These are phyloP conservation scores for Orbicella faveolata DNA, from an alignment of 64 coral and sea anemone genomes.

Conservation along the genomic window DNA sequence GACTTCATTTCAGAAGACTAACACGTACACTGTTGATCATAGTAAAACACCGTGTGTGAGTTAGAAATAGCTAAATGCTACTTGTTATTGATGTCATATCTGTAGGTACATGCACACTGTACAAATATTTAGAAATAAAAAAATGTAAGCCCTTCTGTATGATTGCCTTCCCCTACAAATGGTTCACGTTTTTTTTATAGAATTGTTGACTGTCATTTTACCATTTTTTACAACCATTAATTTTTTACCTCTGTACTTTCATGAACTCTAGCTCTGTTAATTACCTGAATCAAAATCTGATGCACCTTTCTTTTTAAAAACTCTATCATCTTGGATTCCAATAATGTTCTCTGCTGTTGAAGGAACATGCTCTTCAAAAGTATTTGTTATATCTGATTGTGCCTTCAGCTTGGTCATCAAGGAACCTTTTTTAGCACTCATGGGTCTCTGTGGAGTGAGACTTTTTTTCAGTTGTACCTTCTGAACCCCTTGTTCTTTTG, in stretches of 20 bases:
- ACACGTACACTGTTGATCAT: no score
- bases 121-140: no score
- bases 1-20: no score
- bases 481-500: not conserved
- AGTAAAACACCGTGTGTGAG: no score
- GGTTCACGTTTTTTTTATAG: not conserved
- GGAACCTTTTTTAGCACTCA: conserved; percentile 21
- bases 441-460: conserved; percentile 36
- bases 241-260: no score
- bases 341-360: not conserved
- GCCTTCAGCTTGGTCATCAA: not conserved
- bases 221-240: no score
- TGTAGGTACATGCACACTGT: no score
- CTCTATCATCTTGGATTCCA: not conserved
- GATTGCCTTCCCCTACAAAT: not conserved
- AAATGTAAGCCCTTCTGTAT: not conserved
- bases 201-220: not conserved
- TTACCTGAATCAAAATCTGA: conserved; percentile 10
- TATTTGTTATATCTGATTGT: conserved; percentile 44
- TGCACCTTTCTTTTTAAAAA: conserved; percentile 6
- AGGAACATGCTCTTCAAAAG: conserved; percentile 71
- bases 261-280: no score
- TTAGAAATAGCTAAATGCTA: no score
- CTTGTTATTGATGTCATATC: no score
- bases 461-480: conserved; percentile 9